phyloP scores from a whole-genome alignment of 37 sponge, comb jelly and placozoan species.

The Hexactinellida sp. region DNA sequence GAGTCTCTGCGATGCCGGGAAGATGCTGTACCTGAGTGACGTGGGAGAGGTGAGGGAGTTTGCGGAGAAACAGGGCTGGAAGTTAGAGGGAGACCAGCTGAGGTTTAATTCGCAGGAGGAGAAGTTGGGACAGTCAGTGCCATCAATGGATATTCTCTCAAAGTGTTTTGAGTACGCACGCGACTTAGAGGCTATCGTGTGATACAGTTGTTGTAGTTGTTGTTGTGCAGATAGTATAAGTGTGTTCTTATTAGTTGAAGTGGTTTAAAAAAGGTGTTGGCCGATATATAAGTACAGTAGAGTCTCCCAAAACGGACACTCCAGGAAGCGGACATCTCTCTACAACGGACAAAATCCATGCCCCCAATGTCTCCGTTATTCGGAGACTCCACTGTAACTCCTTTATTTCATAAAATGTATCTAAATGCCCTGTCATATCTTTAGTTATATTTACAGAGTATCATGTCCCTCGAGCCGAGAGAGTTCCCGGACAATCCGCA shows the following conservation, averaged over 20 bases:
- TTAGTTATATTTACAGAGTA: background rate
- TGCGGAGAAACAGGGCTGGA: constrained; percentile 41
- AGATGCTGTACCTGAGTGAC: constrained; percentile 39
- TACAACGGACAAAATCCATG: too few species aligned
- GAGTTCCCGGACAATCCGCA: constrained; percentile 1
- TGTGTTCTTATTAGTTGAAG: background rate
- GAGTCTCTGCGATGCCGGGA: constrained; percentile 38
- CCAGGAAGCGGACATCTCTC: too few species aligned
- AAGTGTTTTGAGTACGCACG: constrained; percentile 66
- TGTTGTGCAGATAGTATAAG: background rate
- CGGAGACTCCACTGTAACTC: too few species aligned
- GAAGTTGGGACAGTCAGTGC: background rate
- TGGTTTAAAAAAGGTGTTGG: too few species aligned
- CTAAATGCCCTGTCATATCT: background rate
- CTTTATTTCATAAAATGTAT: background rate
- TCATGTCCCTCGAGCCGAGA: background rate
- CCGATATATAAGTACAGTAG: too few species aligned
- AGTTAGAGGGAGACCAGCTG: constrained; percentile 2
- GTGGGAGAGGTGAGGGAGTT: constrained; percentile 28
- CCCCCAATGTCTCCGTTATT: background rate
- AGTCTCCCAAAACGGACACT: too few species aligned
- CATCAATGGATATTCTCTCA: constrained; percentile 27
- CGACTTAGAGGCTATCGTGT: constrained; percentile 90
- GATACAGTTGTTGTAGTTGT: too few species aligned
- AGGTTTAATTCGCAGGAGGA: constrained; percentile 34